Percentiles rank a stretch among this genome's conserved stretches.
Conservation (phyloP, 2,888 invertebrate species). For the Parnassius mnemosyne region DNA sequence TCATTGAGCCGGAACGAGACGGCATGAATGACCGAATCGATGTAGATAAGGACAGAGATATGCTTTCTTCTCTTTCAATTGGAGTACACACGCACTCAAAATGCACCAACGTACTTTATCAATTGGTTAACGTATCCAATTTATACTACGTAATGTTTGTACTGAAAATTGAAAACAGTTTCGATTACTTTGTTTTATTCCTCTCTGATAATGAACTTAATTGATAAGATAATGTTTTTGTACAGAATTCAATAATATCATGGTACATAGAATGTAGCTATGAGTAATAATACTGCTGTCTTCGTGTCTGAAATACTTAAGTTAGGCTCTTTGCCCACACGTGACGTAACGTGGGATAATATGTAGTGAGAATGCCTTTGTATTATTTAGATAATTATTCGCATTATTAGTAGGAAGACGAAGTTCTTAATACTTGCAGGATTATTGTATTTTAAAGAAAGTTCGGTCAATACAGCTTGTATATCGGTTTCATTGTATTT, state of each 20-base stretch:
- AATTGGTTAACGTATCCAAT: constrained; percentile 24
- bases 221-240: no score
- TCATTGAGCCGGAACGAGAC: constrained; percentile 11
- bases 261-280: no score
- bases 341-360: no score
- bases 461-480: no score
- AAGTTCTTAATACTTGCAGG: no score
- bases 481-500: no score
- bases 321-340: neutral
- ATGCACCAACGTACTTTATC: constrained; percentile 51
- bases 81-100: constrained; percentile 61
- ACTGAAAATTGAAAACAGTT: constrained; percentile 13
- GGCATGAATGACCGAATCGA: constrained; percentile 29
- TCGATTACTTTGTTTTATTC: neutral
- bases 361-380: no score
- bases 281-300: constrained; percentile 16
- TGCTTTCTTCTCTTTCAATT: constrained; percentile 45
- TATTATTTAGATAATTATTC: no score
- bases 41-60: constrained; percentile 27
- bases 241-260: constrained; percentile 11
- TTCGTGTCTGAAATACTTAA: constrained; percentile 8
- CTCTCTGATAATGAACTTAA: constrained; percentile 1
- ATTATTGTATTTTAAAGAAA: no score
- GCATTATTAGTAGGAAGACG: no score
- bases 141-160: constrained; percentile 23